Evolutionary conservation across 1,140 invertebrate species (phyloP).

Genomic region (Pseudoatta argentina): DNA sequence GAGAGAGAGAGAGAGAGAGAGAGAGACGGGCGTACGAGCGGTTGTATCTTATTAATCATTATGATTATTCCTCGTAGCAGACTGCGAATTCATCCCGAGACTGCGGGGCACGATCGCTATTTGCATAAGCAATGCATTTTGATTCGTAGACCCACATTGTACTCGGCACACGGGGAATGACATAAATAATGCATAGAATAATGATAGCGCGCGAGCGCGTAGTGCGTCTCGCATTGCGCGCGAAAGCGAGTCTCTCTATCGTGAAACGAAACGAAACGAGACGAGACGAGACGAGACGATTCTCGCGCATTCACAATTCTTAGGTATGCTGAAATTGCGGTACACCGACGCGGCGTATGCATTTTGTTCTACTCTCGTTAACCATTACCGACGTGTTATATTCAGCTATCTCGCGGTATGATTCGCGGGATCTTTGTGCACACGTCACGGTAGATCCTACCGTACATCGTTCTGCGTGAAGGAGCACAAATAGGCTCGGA

Average conservation of each 20-base stretch:
- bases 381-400: slow-evolving; percentile 38
- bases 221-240: slow-evolving; percentile 37
- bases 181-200: slow-evolving; percentile 86
- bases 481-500: neutral
- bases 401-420: slow-evolving; percentile 22
- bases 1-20: neutral
- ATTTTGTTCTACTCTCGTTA: slow-evolving; percentile 51
- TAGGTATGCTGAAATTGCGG: slow-evolving; percentile 59
- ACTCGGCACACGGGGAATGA: slow-evolving; percentile 77
- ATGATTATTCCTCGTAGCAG: slow-evolving; percentile 80
- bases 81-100: slow-evolving; percentile 74
- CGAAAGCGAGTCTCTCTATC: slow-evolving; percentile 55
- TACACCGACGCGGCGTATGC: slow-evolving; percentile 26
- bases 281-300: slow-evolving; percentile 65
- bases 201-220: slow-evolving; percentile 76
- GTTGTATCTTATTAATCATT: slow-evolving; percentile 83
- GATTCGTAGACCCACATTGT: slow-evolving; percentile 82
- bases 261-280: slow-evolving; percentile 55
- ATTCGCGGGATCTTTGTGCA: neutral
- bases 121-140: slow-evolving; percentile 87
- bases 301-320: slow-evolving; percentile 73
- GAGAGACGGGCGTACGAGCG: slow-evolving; percentile 53
- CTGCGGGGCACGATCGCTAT: slow-evolving; percentile 80
- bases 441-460: neutral
- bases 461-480: neutral